phyloP scores from a whole-genome alignment of 2,888 invertebrate species.

The Rhingia rostrata region DNA sequence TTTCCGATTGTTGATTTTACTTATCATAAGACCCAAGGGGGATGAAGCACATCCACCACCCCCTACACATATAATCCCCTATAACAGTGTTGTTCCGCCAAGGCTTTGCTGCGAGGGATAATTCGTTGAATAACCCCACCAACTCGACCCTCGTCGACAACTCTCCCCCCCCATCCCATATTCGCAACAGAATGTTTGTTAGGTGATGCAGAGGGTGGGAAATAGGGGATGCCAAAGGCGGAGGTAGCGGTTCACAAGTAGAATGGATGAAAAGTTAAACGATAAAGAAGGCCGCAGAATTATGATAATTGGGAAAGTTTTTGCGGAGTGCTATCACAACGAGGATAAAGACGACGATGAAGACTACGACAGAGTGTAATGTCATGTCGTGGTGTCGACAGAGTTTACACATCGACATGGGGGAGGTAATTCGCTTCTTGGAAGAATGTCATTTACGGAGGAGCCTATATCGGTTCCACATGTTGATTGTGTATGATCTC shows the following conservation, averaged over 20 bases:
- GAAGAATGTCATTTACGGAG: slow-evolving; percentile 34
- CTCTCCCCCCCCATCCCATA: background rate
- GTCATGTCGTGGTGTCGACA: slow-evolving; percentile 65
- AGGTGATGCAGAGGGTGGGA: slow-evolving; percentile 68
- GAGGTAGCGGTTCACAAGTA: slow-evolving; percentile 31
- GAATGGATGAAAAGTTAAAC: slow-evolving; percentile 73
- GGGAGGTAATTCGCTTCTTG: slow-evolving; percentile 16
- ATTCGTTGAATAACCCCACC: slow-evolving; percentile 27
- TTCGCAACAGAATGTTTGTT: slow-evolving; percentile 66
- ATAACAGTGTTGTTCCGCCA: slow-evolving; percentile 19
- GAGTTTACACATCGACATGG: slow-evolving; percentile 41
- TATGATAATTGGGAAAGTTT: slow-evolving; percentile 75
- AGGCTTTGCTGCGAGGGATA: slow-evolving; percentile 37
- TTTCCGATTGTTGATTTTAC: slow-evolving; percentile 75
- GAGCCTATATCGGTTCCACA: slow-evolving; percentile 69
- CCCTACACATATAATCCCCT: slow-evolving; percentile 28
- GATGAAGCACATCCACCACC: slow-evolving; percentile 21
- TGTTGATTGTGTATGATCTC: slow-evolving; percentile 59
- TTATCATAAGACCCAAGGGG: slow-evolving; percentile 70
- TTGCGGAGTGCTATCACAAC: slow-evolving; percentile 58
- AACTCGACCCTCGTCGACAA: no score
- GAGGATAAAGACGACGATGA: slow-evolving; percentile 10
- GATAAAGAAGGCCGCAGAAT: slow-evolving; percentile 74
- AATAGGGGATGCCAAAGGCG: background rate
- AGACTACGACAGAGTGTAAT: slow-evolving; percentile 55